Base-by-base conservation (phyloP, 2,888 invertebrate species). In the Lacanobia wlatinum region DNA sequence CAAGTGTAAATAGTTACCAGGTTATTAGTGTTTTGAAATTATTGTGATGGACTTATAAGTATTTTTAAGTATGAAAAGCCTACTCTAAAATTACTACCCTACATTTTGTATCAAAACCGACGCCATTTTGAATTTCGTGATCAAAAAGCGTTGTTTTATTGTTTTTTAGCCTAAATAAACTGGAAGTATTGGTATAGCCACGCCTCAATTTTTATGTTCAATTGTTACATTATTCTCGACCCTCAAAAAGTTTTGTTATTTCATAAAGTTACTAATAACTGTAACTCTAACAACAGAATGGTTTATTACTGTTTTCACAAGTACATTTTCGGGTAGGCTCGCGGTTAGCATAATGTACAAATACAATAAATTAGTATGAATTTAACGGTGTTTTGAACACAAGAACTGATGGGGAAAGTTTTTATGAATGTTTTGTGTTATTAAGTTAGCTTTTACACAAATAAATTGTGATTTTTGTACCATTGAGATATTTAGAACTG, bases 381-480 rank as follows among this genome's bases (percentile, higher is more conserved):
- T 74, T 78, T 61, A 76, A 79, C 70, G 52, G 85, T 85, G 84
- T 85, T 85, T 74, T 79, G 73, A 84, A 85, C 79, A 85, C 79
- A 77, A 83, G 78, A 78, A 84, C 81, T 82, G 79, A 85, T 64
- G 85, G 78, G n/a, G 43, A 56, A 78, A 82, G 79, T 78, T 81
- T 73, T 63, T 64, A 58, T 64, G 63, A 64, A 75, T 73, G 71
- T 71, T 80, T 72, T 80, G 10, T 64, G 77, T 76, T 71, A 65
- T 34, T 70, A 55, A 68, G 70, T 74, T 80, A 62, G 23, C 55
- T 70, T 79, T 74, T 18, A 62, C 67, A 48, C 28, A 53, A 78
- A 80, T 62, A 56, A 72, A 79, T 79, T 61, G 50, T 62, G 58
- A 63, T 73, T 82, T 77, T 63, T 63, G 50, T 78, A 50, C 38